Evolutionary conservation across 2,797 vertebrate genomes (phyloP).

Genomic region (Haliaeetus vocifer): DNA sequence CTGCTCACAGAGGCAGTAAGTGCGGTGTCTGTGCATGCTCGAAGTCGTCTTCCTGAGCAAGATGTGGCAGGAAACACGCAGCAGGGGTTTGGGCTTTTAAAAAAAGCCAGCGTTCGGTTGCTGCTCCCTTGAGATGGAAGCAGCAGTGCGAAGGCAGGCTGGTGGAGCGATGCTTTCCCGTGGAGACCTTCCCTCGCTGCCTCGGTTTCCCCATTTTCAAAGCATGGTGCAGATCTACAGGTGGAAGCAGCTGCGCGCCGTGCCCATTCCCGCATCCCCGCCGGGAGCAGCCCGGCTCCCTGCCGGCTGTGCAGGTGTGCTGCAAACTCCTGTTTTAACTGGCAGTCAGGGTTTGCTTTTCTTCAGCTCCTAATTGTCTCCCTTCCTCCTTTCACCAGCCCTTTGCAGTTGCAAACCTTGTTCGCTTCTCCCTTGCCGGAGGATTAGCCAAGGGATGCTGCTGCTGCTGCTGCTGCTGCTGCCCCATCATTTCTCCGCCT

Average conservation of each 20-base stretch:
- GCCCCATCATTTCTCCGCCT: not conserved
- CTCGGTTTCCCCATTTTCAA: not conserved
- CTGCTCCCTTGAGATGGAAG: not conserved
- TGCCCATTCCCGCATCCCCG: not conserved
- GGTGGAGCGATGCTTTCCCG: not conserved
- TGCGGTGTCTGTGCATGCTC: not conserved
- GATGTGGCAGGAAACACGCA: not conserved
- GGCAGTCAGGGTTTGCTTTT: not conserved
- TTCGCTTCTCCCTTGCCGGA: not conserved
- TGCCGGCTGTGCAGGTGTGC: not conserved
- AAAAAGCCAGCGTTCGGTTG: too few relatives aligned
- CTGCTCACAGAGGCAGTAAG: not conserved
- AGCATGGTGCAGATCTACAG: not conserved
- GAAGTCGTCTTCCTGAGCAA: not conserved
- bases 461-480: not conserved
- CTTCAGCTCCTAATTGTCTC: not conserved
- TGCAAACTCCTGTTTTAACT: not conserved
- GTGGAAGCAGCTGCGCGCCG: not conserved
- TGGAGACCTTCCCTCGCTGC: not conserved
- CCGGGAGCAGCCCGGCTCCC: not conserved
- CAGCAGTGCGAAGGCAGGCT: not conserved
- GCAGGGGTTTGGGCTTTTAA: not conserved
- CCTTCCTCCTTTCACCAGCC: not conserved
- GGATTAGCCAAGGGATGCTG: not conserved
- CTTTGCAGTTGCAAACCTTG: not conserved